Base-by-base conservation (phyloP, 2,797 vertebrate species). In the Gymnodraco acuticeps region DNA sequence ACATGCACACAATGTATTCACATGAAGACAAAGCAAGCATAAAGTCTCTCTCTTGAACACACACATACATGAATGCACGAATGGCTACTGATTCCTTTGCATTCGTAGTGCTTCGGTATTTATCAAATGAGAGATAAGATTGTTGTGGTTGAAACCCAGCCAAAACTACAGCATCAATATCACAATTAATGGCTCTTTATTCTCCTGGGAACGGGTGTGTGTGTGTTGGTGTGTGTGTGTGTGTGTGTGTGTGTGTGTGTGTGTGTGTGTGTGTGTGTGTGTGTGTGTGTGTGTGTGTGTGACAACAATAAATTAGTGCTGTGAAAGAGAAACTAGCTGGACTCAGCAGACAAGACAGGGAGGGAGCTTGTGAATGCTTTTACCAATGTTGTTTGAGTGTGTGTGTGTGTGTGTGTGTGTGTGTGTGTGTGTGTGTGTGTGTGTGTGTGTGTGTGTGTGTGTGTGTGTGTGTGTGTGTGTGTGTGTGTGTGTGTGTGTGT, bases 21-120 rank as follows among this genome's bases (percentile, higher is more conserved):
- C 66, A 59, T 51, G 17, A 69, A 75, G 75, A 88, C 83, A 81
- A 84, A 82, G 59, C 70, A 70, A 71, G 66, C 69, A 43, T 50
- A 70, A 63, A 62, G 23, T 58, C 50, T 54, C 23, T 17, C 11
- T 3, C 47, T 13, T 17, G 13, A n/a, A 59, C 17, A 19, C 59
- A 65, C 38, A 14, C 10, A 9, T 52, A 56, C 46, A 42, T 23
- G 42, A 64, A 63, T 64, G 38, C 64, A 55, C 15, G 50, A 19
- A 41, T 17, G 19, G 31, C 23, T 19, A 27, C 17, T 42, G 50
- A 11, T 33, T 65, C 56, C 62, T 65, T 27, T 59, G 50, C 16
- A 16, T 59, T n/a, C 14, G 51, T 17, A 20, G 52, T 0, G 1
- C 42, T 70, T 4, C 55, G 56, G 42, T 63, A 7, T 66, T 75